A percentile compares a stretch with the other conserved stretches of the same genome.
phyloP scores from a whole-genome alignment of 2,888 invertebrate genomes.

The Ennomos fuscantarius region DNA sequence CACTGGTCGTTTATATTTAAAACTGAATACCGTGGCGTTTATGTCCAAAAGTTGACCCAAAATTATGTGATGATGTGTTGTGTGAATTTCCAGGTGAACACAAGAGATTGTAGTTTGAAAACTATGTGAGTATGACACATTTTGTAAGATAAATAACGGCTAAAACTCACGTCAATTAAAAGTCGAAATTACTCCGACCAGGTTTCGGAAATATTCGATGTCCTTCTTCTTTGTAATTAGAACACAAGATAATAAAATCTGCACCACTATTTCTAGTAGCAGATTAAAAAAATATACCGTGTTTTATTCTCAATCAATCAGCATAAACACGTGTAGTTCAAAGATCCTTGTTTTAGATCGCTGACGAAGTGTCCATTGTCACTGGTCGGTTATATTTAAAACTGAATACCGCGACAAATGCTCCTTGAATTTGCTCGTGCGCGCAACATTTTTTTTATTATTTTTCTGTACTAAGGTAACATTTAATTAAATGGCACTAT shows the following conservation, averaged over 20 bases:
- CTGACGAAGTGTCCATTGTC: conserved; percentile 76
- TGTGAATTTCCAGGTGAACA: too few species aligned
- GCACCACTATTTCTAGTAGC: too few species aligned
- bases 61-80: too few species aligned
- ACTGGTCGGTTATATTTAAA: conserved; percentile 73
- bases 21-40: conserved; percentile 53
- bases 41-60: too few species aligned
- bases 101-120: too few species aligned
- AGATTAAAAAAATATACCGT: not conserved
- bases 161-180: too few species aligned
- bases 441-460: conserved; percentile 52
- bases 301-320: conserved; percentile 37
- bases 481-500: conserved; percentile 69
- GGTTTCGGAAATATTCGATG: too few species aligned
- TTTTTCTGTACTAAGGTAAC: conserved; percentile 48
- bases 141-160: too few species aligned
- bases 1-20: conserved; percentile 73
- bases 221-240: too few species aligned
- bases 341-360: conserved; percentile 67
- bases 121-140: too few species aligned
- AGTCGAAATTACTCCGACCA: too few species aligned
- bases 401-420: conserved; percentile 52
- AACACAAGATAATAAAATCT: too few species aligned
- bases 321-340: conserved; percentile 45
- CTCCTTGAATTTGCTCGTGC: conserved; percentile 62